Evolutionary conservation across 2,888 invertebrate genomes (phyloP), one percentile per base, ranked within the genome.

Genomic region (Spilosoma lubricipeda): DNA sequence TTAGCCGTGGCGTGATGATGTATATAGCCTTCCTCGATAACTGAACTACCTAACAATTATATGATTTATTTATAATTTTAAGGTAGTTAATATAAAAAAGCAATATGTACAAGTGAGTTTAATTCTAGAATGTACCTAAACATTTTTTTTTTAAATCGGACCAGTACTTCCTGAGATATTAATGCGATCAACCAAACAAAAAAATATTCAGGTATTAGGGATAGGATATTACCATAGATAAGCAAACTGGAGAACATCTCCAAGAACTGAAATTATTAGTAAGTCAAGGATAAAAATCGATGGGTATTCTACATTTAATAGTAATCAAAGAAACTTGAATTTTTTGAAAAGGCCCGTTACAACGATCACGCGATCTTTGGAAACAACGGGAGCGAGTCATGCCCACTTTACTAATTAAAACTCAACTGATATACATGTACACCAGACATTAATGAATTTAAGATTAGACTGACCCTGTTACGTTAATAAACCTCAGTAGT

Each of bases 361-460:
- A 84, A 84, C 85, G 80, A 85, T 87, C 92, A 92, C 89, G 91
- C 91, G 87, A 91, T 88, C 87, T 80, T 78, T 72, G 85, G 83
- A 87, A 86, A 85, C 85, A 88, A 87, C 86, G 87, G 88, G 89
- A 90, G 84, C 88, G 85, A 86, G 80, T 85, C 88, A 82, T 85
- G 83, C 82, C 90, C 90, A 93, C 91, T 93, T 93, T 88, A 92
- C 86, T 93, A 93, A 94, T 94, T 93, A 93, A 92, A 85, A 86
- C 82, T 73, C 76, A 73, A 76, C 79, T 73, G 73, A 77, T 77
- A 72, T 70, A 73, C 20, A 65, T 39, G n/a, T 18, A 42, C 63
- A 52, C 71, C 42, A 72, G 75, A 67, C 69, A 63, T 18, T 15
- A 59, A 76, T 77, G 71, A 75, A 76, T 80, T 78, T 78, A 71